Conservation (phyloP, 2,797 vertebrate genomes). For the Antennarius maculatus region DNA sequence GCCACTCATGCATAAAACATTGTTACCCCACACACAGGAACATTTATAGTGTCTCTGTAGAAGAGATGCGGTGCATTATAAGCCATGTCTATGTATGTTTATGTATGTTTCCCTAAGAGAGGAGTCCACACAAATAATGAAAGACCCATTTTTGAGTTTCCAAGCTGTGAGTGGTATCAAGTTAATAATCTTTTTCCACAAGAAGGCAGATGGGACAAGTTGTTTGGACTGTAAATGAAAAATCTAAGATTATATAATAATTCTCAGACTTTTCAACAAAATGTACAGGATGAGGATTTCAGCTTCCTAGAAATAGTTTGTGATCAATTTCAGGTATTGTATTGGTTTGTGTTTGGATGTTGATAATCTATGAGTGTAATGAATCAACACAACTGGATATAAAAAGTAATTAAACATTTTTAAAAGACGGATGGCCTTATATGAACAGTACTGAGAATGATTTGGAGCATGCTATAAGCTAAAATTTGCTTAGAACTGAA, state of each 20-base stretch:
- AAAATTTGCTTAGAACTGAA: background rate
- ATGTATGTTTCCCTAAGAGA: background rate
- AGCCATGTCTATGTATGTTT: constrained; percentile 1
- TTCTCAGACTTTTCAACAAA: too few species aligned
- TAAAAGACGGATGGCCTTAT: background rate
- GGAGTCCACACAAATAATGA: background rate
- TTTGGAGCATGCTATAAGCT: background rate
- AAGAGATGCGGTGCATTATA: constrained; percentile 3
- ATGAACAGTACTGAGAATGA: constrained; percentile 16
- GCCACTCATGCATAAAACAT: constrained; percentile 50
- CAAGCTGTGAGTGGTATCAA: background rate
- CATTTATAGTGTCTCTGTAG: constrained; percentile 17
- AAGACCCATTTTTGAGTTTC: background rate
- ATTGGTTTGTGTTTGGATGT: constrained; percentile 15
- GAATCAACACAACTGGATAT: constrained; percentile 17
- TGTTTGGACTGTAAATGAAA: background rate
- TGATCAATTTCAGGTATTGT: constrained; percentile 3
- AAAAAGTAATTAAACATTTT: constrained; percentile 26
- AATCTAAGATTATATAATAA: too few species aligned
- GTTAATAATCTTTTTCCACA: background rate
- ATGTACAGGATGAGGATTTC: background rate
- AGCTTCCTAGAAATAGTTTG: background rate
- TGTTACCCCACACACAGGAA: constrained; percentile 36
- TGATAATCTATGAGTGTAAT: constrained; percentile 7
- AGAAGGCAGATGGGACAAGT: background rate